Percentiles rank a stretch among this genome's conserved stretches.
Evolutionary conservation across 2,797 vertebrate genomes (phyloP).

Genomic region (Characodon lateralis): DNA sequence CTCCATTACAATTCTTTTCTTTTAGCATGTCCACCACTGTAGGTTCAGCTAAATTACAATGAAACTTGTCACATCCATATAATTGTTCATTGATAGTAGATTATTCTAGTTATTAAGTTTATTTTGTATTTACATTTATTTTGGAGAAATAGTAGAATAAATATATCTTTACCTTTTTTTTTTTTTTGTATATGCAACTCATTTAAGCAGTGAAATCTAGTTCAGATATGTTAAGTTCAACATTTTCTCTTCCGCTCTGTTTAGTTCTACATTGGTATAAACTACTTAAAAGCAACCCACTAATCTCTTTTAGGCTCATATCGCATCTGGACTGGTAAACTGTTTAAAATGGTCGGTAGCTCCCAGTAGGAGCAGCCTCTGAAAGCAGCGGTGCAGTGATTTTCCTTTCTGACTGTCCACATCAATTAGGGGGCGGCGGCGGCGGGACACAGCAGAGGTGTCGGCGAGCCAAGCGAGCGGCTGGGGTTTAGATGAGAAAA

Average conservation of each 20-base stretch:
- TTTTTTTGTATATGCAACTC: no score
- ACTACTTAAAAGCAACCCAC: no score
- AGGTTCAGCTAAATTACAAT: not conserved
- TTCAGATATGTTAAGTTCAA: no score
- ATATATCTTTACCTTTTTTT: no score
- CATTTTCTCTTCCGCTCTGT: no score
- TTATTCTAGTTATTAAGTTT: no score
- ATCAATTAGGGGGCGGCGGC: conserved; percentile 35
- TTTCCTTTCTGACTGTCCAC: conserved; percentile 66
- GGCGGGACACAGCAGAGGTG: conserved; percentile 19
- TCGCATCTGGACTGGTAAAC: not conserved
- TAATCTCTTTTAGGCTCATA: not conserved
- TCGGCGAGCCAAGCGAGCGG: conserved; percentile 27
- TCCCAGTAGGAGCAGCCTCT: conserved; percentile 43
- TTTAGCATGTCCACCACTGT: not conserved
- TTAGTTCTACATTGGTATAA: no score
- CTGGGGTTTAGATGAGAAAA: conserved; percentile 68
- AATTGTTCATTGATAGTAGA: no score
- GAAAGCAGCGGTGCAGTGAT: conserved; percentile 52
- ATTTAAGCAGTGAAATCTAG: no score
- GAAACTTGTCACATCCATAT: not conserved
- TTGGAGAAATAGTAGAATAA: not conserved
- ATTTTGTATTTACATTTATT: not conserved
- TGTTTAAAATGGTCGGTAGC: not conserved
- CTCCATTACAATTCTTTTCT: not conserved